Evolutionary conservation across 2,113 vertebrate species (phyloP).

Genomic region (Nymphicus hollandicus): DNA sequence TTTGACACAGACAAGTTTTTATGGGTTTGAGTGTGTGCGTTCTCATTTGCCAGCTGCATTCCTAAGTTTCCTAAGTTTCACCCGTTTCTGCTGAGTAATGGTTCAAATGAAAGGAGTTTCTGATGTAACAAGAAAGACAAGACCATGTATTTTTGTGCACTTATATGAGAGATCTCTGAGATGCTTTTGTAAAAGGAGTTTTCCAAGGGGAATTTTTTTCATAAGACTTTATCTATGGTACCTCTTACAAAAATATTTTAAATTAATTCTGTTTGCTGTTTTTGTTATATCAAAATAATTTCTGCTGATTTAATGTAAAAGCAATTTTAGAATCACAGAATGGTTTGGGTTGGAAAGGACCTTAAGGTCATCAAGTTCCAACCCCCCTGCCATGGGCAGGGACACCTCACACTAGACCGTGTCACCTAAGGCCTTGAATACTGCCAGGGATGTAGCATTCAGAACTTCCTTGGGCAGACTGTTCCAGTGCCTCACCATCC

Average conservation of each 20-base stretch:
- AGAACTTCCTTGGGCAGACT: neutral
- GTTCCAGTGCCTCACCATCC: neutral
- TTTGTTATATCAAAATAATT: too few species aligned
- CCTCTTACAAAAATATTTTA: neutral
- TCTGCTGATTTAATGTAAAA: neutral
- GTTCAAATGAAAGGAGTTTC: neutral
- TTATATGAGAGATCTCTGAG: accelerated
- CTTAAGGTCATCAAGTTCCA: neutral
- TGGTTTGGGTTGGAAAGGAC: neutral
- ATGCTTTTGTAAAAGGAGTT: neutral
- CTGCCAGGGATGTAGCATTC: neutral
- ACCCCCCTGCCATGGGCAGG: neutral
- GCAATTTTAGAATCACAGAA: neutral
- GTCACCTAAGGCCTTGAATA: neutral
- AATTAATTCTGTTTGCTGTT: neutral
- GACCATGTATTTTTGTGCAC: neutral
- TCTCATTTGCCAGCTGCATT: neutral
- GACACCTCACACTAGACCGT: neutral
- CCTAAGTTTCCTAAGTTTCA: neutral
- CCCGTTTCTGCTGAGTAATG: neutral
- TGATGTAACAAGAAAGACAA: neutral
- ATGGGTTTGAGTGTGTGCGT: neutral
- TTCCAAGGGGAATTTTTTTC: neutral
- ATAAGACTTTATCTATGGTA: neutral
- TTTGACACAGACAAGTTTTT: neutral